Evolutionary conservation across 2,888 invertebrate genomes (phyloP), one percentile per base, ranked within the genome.

Genomic region (Orchestes rusci): DNA sequence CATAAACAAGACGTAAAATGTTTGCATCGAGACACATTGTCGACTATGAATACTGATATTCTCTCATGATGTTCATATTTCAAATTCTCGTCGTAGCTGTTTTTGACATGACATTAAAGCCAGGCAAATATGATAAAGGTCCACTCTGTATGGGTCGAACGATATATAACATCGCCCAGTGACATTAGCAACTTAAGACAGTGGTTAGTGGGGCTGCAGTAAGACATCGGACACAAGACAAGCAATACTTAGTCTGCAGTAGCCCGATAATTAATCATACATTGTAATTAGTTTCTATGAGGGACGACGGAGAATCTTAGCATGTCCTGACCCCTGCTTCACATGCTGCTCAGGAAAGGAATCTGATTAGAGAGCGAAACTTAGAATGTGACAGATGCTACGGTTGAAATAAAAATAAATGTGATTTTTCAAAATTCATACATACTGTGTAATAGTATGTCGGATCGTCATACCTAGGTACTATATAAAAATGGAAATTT

Each of bases 221-320:
- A 66, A 68, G 67, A 66, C 66, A 63, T 65, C 64, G 63, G 59
- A 59, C 59, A 50, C 52, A 51, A 49, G 59, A 61, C 57, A 57
- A 61, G 59, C 61, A 62, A 62, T 57, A 60, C 59, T 59, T 55
- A 61, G 63, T 64, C 60, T 64, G 63, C 65, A 65, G 63, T 63
- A 62, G 57, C 54, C 64, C 60, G 64, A 69, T 68, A 69, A 69
- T 69, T 69, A 69, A 69, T 69, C 68, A 69, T 69, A 69, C 68
- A 67, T 69, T 67, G 68, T 68, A 69, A 69, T 69, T 68, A 69
- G 68, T 67, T 65, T 63, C 66, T 65, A 56, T 60, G 60, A 56
- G 58, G 55, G 54, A 53, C 50, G 51, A 42, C 49, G 30, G 47
- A 36, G 48, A 42, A 28, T 45, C 43, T 46, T 43, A 33, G 46